Conservation (phyloP, 2,797 vertebrate species). For the Cottoperca gobio region DNA sequence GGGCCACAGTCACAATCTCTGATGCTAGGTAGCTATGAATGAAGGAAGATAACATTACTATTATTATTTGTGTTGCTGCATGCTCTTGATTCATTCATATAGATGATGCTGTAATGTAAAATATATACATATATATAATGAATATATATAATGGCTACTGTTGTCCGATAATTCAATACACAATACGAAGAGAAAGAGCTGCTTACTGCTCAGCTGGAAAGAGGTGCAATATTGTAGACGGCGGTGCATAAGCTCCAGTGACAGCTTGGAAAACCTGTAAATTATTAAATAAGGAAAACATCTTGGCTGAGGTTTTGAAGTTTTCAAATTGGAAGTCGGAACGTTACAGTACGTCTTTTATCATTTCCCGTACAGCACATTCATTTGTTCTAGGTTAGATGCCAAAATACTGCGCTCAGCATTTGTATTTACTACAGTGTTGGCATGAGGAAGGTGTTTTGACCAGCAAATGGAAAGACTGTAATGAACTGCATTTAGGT, state of each 20-base stretch:
- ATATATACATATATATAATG: too few species aligned
- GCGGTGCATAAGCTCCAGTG: background rate
- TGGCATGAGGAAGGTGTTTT: background rate
- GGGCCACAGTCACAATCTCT: background rate
- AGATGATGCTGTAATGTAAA: background rate
- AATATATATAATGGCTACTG: background rate
- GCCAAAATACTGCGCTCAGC: background rate
- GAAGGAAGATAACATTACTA: too few species aligned
- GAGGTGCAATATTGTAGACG: background rate
- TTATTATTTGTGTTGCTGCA: too few species aligned
- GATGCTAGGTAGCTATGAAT: too few species aligned
- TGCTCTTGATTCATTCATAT: background rate
- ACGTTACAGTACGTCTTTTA: background rate
- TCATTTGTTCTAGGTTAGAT: background rate
- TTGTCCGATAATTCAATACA: background rate
- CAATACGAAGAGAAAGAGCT: background rate
- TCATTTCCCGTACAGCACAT: background rate
- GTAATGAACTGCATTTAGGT: background rate
- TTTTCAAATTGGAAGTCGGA: conserved; percentile 1
- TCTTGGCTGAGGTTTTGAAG: background rate
- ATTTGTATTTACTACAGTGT: background rate
- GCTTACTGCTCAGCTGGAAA: background rate
- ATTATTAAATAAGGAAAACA: background rate
- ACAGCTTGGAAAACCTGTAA: background rate
- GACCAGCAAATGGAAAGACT: background rate